phyloP scores from a whole-genome alignment of 2,113 vertebrate genomes.

The Blennius ocellaris region DNA sequence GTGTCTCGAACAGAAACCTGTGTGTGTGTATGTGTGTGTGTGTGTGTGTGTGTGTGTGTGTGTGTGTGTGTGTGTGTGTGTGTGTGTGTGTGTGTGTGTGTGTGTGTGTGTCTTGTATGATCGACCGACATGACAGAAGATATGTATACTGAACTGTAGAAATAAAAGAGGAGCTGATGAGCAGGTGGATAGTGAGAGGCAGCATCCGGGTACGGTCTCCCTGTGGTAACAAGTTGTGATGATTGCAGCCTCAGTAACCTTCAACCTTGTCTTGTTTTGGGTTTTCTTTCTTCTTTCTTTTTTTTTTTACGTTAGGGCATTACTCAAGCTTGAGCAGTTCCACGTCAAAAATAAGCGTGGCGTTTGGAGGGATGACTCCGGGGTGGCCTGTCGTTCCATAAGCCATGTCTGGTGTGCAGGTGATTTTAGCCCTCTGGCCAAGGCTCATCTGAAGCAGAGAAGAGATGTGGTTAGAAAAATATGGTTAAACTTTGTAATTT shows the following conservation, averaged over 20 bases:
- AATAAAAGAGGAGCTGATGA: slow-evolving; percentile 40
- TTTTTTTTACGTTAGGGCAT: slow-evolving; percentile 70
- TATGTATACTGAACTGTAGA: slow-evolving; percentile 66
- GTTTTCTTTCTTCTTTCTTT: no score
- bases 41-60: slow-evolving; percentile 25
- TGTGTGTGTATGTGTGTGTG: slow-evolving; percentile 32
- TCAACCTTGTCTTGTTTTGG: slow-evolving; percentile 1
- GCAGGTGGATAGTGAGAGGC: slow-evolving; percentile 63
- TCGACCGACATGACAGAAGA: slow-evolving; percentile 61
- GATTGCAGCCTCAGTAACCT: slow-evolving; percentile 38
- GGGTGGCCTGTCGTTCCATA: slow-evolving; percentile 96
- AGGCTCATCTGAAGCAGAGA: slow-evolving; percentile 90
- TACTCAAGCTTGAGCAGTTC: slow-evolving; percentile 97
- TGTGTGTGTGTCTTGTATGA: slow-evolving; percentile 16
- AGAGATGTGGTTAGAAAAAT: not conserved
- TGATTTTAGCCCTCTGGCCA: slow-evolving; percentile 97
- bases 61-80: no score
- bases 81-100: slow-evolving; percentile 3
- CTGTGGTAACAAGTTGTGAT: slow-evolving; percentile 43
- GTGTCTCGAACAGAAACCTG: slow-evolving; percentile 69
- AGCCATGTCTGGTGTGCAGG: slow-evolving; percentile 97
- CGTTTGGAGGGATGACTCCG: slow-evolving; percentile 97
- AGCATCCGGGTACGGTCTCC: slow-evolving; percentile 60
- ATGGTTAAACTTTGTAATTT: no score
- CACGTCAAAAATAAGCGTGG: slow-evolving; percentile 98